Base-by-base conservation (phyloP, 2,888 invertebrate species). In the Epirrhoe alternata region DNA sequence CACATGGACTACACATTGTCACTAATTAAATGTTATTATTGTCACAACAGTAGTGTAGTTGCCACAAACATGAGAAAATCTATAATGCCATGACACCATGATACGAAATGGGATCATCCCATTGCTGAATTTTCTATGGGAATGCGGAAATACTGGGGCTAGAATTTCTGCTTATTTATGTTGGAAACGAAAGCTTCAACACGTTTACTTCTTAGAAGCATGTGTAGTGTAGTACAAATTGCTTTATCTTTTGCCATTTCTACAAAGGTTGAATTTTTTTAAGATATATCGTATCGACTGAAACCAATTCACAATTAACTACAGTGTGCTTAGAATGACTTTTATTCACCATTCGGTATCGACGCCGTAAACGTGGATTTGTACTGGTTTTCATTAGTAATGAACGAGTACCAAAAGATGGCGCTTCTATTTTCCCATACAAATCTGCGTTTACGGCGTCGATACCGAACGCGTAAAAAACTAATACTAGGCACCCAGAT, bases 11-110 rank as follows among this genome's bases (percentile, higher is more conserved):
- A 72, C 62, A 71, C 69, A 74, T 68, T 70, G 72, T 73, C 63
- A 68, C 77, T 74, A 71, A 71, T 77, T 77, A 77, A 79, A 77
- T 72, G 70, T 77, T 74, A 69, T 76, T 84, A 86, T 86, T 86
- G 85, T 86, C 86, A 83, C 78, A 78, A 80, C 74, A 85, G 75
- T 79, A 76, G 74, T 76, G 74, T 69, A 75, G 74, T 75, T 74
- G 74, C 72, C 74, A 73, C 69, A 71, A 72, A 74, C 66, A 58
- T 65, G 57, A 64, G 45, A 68, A 62, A 49, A 63, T 58, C 49
- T 55, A 56, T 57, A 56, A 64, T 72, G 61, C 64, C 56, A 61
- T 67, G 70, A 66, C 72, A 66, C 52, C 52, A 54, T 61, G 51
- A n/a, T 56, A 38, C 57, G 14, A 54, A 54, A 61, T 33, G 16